These are phyloP conservation scores for Rhizomys pruinosus DNA, from an alignment of 2,113 vertebrate species.

Conservation along the genomic window DNA sequence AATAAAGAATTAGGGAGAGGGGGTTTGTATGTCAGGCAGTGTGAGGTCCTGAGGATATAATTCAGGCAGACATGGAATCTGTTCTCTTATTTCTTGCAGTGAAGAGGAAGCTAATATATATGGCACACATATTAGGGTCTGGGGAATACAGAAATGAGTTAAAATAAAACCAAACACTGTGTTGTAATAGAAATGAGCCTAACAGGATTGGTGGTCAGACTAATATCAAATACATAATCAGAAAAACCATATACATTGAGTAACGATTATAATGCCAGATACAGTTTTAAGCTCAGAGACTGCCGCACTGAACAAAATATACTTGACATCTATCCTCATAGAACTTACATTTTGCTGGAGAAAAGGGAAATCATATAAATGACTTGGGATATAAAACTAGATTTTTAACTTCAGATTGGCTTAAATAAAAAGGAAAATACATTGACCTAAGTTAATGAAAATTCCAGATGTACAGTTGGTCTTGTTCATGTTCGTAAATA, in stretches of 20 bases:
- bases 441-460: neutral
- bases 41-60: neutral
- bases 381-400: neutral
- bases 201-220: neutral
- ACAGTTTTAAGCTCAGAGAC: neutral
- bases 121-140: neutral
- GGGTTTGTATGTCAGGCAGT: neutral
- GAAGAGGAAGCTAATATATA: neutral
- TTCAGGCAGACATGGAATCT: neutral
- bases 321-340: neutral
- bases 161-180: neutral
- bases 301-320: neutral
- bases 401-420: neutral
- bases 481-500: neutral
- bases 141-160: neutral
- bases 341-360: neutral
- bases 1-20: neutral
- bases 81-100: neutral
- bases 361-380: neutral
- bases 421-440: neutral
- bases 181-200: neutral
- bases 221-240: neutral
- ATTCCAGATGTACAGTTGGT: neutral
- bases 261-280: neutral
- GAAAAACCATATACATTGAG: neutral